Evolutionary conservation across 2,888 invertebrate genomes (phyloP), one percentile per base, ranked within the genome.

Genomic region (Artemia sp.): DNA sequence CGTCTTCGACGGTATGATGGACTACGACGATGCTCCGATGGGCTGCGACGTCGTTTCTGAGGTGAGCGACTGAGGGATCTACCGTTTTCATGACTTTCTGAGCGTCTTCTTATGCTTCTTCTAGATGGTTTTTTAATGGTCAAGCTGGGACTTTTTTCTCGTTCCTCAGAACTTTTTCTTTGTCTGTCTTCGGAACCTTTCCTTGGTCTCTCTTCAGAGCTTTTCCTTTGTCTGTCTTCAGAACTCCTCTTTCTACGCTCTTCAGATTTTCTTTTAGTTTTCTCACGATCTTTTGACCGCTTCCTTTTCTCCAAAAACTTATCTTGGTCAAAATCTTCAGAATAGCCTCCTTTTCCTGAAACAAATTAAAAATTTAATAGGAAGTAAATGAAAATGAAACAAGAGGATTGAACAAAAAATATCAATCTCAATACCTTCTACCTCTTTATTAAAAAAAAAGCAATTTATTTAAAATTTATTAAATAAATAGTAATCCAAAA

Each of bases 81-180:
- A 12, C 51, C 19, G 12, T 68, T 52, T 12, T 53, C 52, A 11
- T 14, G 68, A n/a, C 51, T 51, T 50, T 52, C 68, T n/a, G 19
- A 52, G 53, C 19, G 68, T 14, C 12, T n/a, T n/a, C 52, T 38
- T 14, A n/a, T 38, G 12, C 68, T 51, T 24, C 52, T 68, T 19
- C 12, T 52, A 12, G 19, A 38, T 12, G 14, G 68, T 52, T 68
- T 68, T 68, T 68, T 52, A n/a, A 50, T 24, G 67, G n/a, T 52
- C 14, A 52, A 51, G 52, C 52, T 12, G 10, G 67, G 51, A 19
- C 12, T 51, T 14, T 14, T 24, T 9, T 51, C 14, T 19, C 24
- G 67, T 14, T 67, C 67, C 38, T 50, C 67, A n/a, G 50, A 51
- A n/a, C 19, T 52, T 51, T 52, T 51, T 10, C 14, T 12, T 52